These are phyloP conservation scores for Pachypeltis micranthus DNA, from an alignment of 1,140 invertebrate genomes.

Conservation along the genomic window DNA sequence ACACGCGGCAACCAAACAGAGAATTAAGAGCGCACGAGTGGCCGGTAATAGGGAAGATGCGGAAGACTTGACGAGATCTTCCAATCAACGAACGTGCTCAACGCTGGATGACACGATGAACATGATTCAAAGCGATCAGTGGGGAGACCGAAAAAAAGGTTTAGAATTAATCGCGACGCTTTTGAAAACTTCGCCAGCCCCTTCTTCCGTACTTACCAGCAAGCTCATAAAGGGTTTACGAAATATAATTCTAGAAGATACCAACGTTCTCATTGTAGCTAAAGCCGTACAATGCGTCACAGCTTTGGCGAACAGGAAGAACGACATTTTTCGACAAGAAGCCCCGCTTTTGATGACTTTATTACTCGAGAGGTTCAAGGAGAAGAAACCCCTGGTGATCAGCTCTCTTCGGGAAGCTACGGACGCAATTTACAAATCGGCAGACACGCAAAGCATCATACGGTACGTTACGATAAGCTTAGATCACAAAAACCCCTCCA, in stretches of 20 bases:
- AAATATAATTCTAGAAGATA: neutral
- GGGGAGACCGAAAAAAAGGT: neutral
- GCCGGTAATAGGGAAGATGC: too few species aligned
- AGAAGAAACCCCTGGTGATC: conserved; percentile 90
- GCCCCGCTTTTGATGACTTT: conserved; percentile 35
- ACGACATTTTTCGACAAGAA: neutral
- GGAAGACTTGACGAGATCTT: too few species aligned
- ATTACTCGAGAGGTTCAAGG: conserved; percentile 91
- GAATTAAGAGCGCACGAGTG: too few species aligned
- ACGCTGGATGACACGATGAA: too few species aligned
- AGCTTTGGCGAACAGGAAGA: neutral
- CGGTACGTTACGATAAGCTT: neutral
- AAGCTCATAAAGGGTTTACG: neutral
- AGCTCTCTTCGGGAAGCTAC: conserved; percentile 71
- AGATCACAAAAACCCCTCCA: neutral
- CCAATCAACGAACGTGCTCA: too few species aligned
- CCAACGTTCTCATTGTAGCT: neutral
- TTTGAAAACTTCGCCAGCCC: too few species aligned
- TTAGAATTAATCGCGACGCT: too few species aligned
- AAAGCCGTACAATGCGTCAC: neutral
- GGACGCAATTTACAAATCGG: conserved; percentile 73
- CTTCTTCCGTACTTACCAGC: too few species aligned
- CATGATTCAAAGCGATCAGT: neutral
- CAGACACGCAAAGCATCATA: conserved; percentile 36
- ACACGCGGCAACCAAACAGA: too few species aligned